A percentile compares a stretch with the other conserved stretches of the same genome.
Conservation (phyloP, 2,113 vertebrate species). For the Pseudolaguvia tuberculata region DNA sequence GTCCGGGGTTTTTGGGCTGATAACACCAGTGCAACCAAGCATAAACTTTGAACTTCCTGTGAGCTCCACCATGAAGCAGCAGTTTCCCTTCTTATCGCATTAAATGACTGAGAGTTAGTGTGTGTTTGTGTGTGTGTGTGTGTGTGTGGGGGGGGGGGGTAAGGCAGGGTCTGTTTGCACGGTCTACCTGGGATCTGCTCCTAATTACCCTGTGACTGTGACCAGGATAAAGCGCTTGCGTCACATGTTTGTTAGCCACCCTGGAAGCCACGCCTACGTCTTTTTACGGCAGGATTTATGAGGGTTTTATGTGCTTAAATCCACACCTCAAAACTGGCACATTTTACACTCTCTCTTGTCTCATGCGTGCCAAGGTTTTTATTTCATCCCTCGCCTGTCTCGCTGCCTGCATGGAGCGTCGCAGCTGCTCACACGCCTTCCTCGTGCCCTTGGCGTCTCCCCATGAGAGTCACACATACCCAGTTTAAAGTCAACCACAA, state of each 20-base stretch:
- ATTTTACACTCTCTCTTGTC: slow-evolving; percentile 17
- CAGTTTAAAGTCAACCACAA: neutral
- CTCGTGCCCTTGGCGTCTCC: slow-evolving; percentile 13
- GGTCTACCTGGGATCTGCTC: neutral
- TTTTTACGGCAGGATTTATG: slow-evolving; percentile 8
- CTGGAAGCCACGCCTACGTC: neutral
- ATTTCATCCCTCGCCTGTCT: neutral
- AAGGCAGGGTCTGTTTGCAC: no score
- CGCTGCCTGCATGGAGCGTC: slow-evolving; percentile 1
- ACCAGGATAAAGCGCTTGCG: neutral
- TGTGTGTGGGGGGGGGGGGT: no score
- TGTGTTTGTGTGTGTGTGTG: neutral
- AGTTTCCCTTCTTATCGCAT: neutral
- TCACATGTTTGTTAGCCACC: neutral
- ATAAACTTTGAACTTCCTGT: slow-evolving; percentile 7
- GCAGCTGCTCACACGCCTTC: slow-evolving; percentile 19
- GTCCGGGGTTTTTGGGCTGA: neutral
- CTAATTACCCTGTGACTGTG: neutral
- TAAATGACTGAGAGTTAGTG: neutral
- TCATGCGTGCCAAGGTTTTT: neutral
- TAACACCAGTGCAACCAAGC: neutral
- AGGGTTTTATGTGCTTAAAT: neutral
- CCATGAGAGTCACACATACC: slow-evolving; percentile 10
- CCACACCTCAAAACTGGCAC: slow-evolving; percentile 6
- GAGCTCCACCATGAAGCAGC: neutral